Evolutionary conservation across 2,888 invertebrate species (phyloP).

Genomic region (Plebejus melissa): DNA sequence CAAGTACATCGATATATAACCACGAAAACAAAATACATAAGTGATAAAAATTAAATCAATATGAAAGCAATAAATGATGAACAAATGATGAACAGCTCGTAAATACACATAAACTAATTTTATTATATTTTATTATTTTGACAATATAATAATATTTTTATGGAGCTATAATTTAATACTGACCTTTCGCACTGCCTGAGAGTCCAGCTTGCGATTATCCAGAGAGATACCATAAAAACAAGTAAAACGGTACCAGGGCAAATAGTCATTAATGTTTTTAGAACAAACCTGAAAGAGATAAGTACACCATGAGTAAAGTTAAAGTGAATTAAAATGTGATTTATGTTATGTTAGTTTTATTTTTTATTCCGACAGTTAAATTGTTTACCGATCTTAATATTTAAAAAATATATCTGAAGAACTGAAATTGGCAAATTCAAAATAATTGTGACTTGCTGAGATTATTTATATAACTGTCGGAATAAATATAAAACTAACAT

Average conservation of each 20-base stretch:
- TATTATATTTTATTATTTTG: conserved; percentile 26
- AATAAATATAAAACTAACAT: no score
- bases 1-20: conserved; percentile 55
- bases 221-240: conserved; percentile 99
- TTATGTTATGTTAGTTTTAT: no score
- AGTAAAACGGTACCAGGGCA: conserved; percentile 98
- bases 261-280: conserved; percentile 99
- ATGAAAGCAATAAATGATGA: conserved; percentile 55
- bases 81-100: conserved; percentile 39
- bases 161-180: conserved; percentile 46
- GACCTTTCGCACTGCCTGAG: conserved; percentile 99
- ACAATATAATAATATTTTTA: background rate
- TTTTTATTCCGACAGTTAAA: no score
- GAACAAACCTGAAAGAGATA: conserved; percentile 84
- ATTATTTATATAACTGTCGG: no score
- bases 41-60: conserved; percentile 46
- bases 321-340: no score
- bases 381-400: no score
- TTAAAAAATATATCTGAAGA: no score
- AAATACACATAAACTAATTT: conserved; percentile 41
- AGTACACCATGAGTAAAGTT: background rate
- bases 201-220: conserved; percentile 99
- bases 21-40: conserved; percentile 45
- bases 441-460: no score
- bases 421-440: no score